Evolutionary conservation across 2,888 invertebrate genomes (phyloP).

Genomic region (Drosophila melanocephala): DNA sequence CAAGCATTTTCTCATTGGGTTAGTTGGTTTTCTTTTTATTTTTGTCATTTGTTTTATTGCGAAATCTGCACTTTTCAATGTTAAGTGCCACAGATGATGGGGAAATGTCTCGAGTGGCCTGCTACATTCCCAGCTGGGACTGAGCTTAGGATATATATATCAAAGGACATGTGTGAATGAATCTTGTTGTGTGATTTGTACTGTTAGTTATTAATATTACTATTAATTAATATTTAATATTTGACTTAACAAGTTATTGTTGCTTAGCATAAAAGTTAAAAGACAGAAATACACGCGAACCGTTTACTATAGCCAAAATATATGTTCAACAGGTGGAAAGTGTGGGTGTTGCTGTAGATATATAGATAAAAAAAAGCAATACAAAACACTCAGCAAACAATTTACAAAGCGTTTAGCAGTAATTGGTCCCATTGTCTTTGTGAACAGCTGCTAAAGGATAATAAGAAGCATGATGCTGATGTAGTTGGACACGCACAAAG

Average conservation of each 20-base stretch:
- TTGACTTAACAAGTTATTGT: background rate
- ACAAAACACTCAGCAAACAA: constrained; percentile 12
- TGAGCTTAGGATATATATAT: background rate
- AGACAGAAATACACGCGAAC: background rate
- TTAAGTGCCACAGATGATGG: constrained; percentile 38
- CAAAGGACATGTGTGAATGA: background rate
- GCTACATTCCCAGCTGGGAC: background rate
- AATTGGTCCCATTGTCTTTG: constrained; percentile 47
- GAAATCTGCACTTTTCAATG: constrained; percentile 41
- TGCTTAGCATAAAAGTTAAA: background rate
- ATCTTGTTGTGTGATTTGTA: background rate
- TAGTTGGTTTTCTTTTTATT: constrained; percentile 11
- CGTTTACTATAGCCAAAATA: background rate
- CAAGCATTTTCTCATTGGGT: constrained; percentile 33
- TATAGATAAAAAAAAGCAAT: background rate
- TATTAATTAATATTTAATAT: background rate
- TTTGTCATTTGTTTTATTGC: constrained; percentile 31
- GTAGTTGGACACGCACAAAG: constrained; percentile 41
- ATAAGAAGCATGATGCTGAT: constrained; percentile 41
- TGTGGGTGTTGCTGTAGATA: background rate
- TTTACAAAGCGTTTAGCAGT: constrained; percentile 17
- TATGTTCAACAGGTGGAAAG: constrained; percentile 7
- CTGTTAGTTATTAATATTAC: background rate
- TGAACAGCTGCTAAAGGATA: constrained; percentile 54
- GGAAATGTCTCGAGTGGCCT: constrained; percentile 3